These are phyloP conservation scores for Hydrolagus colliei DNA, from an alignment of 2,797 vertebrate species.

Conservation along the genomic window DNA sequence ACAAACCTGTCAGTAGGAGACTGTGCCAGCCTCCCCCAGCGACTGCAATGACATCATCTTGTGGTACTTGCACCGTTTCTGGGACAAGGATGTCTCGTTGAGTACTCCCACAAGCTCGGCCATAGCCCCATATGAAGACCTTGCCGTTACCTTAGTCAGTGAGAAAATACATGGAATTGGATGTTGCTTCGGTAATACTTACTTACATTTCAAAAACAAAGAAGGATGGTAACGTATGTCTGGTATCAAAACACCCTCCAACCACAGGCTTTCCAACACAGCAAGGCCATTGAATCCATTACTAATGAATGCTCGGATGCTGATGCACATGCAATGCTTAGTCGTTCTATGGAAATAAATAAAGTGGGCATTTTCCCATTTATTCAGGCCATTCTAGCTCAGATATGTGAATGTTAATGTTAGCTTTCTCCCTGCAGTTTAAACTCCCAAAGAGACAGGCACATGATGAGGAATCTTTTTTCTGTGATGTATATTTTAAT, in stretches of 20 bases:
- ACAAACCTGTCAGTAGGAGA: conserved; percentile 47
- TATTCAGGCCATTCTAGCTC: no score
- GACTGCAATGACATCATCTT: conserved; percentile 39
- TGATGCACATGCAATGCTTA: not conserved
- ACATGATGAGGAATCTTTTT: not conserved
- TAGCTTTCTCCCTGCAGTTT: not conserved
- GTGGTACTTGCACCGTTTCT: conserved; percentile 41
- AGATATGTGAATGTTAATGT: not conserved
- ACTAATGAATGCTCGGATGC: not conserved
- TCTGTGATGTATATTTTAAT: not conserved
- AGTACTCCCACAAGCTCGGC: conserved; percentile 40
- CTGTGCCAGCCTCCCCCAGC: conserved; percentile 45
- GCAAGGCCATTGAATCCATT: conserved; percentile 1
- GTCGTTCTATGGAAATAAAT: conserved; percentile 6
- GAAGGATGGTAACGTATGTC: not conserved
- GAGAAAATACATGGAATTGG: conserved; percentile 10
- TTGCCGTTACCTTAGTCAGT: conserved; percentile 41
- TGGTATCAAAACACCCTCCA: not conserved
- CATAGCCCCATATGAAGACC: conserved; percentile 48
- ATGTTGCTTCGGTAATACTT: conserved; percentile 8
- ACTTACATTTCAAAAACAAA: not conserved
- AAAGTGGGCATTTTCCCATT: not conserved
- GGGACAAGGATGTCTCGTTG: conserved; percentile 42
- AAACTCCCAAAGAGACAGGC: not conserved
- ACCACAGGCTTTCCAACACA: not conserved